Conservation (phyloP, 92 coral and sea anemone species). For the Virgularia gustaviana region DNA sequence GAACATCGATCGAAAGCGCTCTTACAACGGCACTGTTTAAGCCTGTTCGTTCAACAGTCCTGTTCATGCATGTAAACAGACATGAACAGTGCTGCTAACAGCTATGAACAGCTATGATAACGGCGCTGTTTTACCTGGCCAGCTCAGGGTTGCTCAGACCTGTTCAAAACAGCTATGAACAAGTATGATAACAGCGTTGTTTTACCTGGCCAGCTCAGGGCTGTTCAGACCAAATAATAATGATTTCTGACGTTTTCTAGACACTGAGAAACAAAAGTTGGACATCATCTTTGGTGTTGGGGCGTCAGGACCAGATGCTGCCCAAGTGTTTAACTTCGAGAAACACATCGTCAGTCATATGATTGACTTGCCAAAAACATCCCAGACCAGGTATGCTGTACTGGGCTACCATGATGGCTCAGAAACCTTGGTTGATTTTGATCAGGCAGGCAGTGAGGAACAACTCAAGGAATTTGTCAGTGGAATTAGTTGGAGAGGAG, state of each 20-base stretch:
- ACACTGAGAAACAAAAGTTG: constrained; percentile 36
- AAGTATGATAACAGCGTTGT: too few relatives aligned
- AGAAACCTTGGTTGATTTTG: constrained; percentile 18
- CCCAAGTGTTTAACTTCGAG: constrained; percentile 57
- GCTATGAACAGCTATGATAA: too few relatives aligned
- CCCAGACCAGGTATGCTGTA: constrained; percentile 21
- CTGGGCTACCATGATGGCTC: constrained; percentile 22
- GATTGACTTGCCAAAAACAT: constrained; percentile 29
- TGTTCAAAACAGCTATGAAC: too few relatives aligned
- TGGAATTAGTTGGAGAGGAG: constrained; percentile 5
- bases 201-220: too few relatives aligned
- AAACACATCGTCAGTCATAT: constrained; percentile 67
- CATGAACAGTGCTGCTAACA: too few relatives aligned
- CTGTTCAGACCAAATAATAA: too few relatives aligned
- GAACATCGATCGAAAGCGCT: neutral
- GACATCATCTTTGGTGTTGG: constrained; percentile 75
- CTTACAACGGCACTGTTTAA: neutral
- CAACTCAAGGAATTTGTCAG: constrained; percentile 48
- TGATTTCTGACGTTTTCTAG: neutral
- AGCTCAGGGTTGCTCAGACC: too few relatives aligned
- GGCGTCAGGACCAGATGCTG: constrained; percentile 62
- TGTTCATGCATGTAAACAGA: too few relatives aligned
- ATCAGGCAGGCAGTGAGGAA: constrained; percentile 52
- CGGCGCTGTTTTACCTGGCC: too few relatives aligned
- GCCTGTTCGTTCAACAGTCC: too few relatives aligned